Evolutionary conservation across 2,113 vertebrate genomes (phyloP), one percentile per base, ranked within the genome.

Genomic region (Pipra filicauda): DNA sequence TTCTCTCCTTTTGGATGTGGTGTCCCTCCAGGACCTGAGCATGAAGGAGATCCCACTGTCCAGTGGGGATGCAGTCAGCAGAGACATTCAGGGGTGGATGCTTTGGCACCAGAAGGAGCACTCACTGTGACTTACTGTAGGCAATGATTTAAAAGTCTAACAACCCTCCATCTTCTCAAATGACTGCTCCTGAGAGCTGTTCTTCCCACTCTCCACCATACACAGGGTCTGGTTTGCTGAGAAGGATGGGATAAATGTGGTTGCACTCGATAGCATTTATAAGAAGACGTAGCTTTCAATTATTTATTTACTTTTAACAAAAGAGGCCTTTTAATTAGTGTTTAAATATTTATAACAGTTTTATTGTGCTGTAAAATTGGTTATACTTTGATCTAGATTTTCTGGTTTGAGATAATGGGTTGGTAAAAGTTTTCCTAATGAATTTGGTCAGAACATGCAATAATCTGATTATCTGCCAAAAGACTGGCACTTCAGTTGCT

Each of bases 341-440:
- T 95, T 98, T 96, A 96, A 97, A 96, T 96, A 96, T 97, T 97
- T 97, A 95, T 94, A 94, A 61, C 89, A 48, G 80, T 95, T 97
- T 94, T 95, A 94, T 94, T 97, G 95, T 94, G 81, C 69, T 88
- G 91, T 95, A 94, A 96, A 95, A 88, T 91, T 12, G 17, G 59
- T 77, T 85, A 52, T 94, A 84, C 85, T 96, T 97, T 96, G 94
- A 97, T 97, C 96, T 96, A 74, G 65, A 74, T 85, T 79, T 96
- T 88, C 81, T 94, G 95, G 71, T 89, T 96, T 96, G 96, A 96
- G 94, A 91, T 94, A 92, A 93, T 95, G 85, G 39, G 72, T 74
- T 88, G 85, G 94, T 95, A 97, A 97, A 97, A 89, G 80, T 96
- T 91, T 97, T 93, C 87, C 91, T 95, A 93, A 93, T 97, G 93